phyloP scores from a whole-genome alignment of 2,797 vertebrate genomes.

The Amblyopsis hoosieri region DNA sequence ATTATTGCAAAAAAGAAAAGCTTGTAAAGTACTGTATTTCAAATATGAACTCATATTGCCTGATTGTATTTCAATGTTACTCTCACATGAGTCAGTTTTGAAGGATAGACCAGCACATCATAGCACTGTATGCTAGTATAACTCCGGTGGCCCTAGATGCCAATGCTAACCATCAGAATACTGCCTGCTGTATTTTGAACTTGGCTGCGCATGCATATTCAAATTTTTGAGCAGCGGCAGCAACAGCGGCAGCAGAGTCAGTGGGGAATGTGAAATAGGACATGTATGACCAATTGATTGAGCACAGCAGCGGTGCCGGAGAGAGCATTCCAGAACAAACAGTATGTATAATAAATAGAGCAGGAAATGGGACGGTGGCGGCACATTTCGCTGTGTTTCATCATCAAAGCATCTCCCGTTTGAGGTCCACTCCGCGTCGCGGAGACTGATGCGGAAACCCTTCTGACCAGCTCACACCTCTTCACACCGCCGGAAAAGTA shows the following conservation, averaged over 20 bases:
- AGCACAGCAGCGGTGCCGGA: constrained; percentile 22
- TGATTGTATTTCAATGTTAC: background rate
- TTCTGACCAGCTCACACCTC: constrained; percentile 42
- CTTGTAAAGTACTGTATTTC: background rate
- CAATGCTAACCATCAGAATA: constrained; percentile 21
- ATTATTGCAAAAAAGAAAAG: background rate
- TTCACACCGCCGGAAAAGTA: constrained; percentile 6
- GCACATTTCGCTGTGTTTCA: constrained; percentile 72
- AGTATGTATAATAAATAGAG: constrained; percentile 39
- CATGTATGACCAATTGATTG: constrained; percentile 51
- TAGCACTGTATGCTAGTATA: background rate
- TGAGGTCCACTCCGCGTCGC: constrained; percentile 31
- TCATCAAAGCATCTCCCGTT: constrained; percentile 63
- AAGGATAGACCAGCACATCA: background rate
- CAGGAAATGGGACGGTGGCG: constrained; percentile 39
- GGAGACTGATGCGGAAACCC: constrained; percentile 38
- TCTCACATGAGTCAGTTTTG: background rate
- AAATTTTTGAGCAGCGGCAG: constrained; percentile 35
- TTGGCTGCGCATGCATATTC: constrained; percentile 32
- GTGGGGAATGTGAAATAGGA: constrained; percentile 29
- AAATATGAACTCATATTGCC: background rate
- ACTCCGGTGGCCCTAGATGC: background rate
- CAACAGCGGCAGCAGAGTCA: constrained; percentile 25
- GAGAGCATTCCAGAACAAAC: constrained; percentile 15
- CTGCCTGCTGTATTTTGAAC: constrained; percentile 14